Percentiles rank a stretch among this genome's conserved stretches.
These are phyloP conservation scores for Amphipyra tragopoginis DNA, from an alignment of 2,888 invertebrate genomes.

Conservation along the genomic window DNA sequence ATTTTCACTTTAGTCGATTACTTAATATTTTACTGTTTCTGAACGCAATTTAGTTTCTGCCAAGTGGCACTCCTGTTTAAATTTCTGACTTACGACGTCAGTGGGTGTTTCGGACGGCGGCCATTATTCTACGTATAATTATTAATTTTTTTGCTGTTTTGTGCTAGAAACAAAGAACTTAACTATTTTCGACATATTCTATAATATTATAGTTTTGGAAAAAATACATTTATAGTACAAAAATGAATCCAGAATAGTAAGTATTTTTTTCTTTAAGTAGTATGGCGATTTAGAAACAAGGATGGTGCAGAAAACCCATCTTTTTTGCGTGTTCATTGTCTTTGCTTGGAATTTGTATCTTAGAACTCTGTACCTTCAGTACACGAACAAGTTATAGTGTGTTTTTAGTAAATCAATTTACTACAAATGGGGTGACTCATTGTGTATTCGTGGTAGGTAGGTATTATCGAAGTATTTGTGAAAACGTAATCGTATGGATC, in stretches of 20 bases:
- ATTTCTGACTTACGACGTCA: slow-evolving; percentile 88
- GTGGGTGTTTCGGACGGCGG: slow-evolving; percentile 88
- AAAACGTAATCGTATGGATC: slow-evolving; percentile 77
- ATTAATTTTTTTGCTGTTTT: slow-evolving; percentile 84
- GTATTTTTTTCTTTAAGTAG: slow-evolving; percentile 84
- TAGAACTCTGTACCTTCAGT: slow-evolving; percentile 17
- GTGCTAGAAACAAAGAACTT: slow-evolving; percentile 84
- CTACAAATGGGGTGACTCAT: slow-evolving; percentile 80
- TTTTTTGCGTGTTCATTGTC: slow-evolving; percentile 83
- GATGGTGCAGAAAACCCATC: slow-evolving; percentile 76
- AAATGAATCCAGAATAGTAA: slow-evolving; percentile 96
- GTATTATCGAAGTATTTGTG: slow-evolving; percentile 76
- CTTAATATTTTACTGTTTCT: slow-evolving; percentile 32
- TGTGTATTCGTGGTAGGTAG: slow-evolving; percentile 78
- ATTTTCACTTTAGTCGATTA: slow-evolving; percentile 46
- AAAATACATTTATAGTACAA: slow-evolving; percentile 83
- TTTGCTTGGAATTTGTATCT: slow-evolving; percentile 58
- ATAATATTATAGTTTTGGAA: slow-evolving; percentile 74
- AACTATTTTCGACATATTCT: slow-evolving; percentile 75
- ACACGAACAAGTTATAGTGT: slow-evolving; percentile 25
- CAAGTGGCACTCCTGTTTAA: slow-evolving; percentile 88
- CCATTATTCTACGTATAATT: slow-evolving; percentile 89
- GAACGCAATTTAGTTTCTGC: slow-evolving; percentile 85
- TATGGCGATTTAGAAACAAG: slow-evolving; percentile 76
- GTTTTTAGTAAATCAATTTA: slow-evolving; percentile 47